Conservation (phyloP, 2,113 vertebrate genomes). For the Erpornis zantholeuca region DNA sequence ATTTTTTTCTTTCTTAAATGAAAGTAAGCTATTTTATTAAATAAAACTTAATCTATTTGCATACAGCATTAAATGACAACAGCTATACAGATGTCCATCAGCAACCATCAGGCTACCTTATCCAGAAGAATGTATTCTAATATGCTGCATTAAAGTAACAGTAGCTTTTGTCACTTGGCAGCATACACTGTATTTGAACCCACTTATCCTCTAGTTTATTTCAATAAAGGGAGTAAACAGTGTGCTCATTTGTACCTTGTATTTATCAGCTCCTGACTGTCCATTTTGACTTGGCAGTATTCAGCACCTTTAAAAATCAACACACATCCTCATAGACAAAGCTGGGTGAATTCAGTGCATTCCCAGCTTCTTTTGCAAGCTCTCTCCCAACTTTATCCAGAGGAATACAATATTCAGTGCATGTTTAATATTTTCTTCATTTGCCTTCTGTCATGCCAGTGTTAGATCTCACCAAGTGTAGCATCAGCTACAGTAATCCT, state of each 20-base stretch:
- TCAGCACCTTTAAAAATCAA: not conserved
- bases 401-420: not conserved
- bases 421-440: not conserved
- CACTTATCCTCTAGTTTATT: not conserved
- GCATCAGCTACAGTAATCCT: not conserved
- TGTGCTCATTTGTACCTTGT: not conserved
- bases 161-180: not conserved
- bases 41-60: not conserved
- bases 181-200: not conserved
- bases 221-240: not conserved
- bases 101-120: not conserved
- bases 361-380: not conserved
- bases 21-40: not conserved
- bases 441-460: not conserved
- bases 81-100: not conserved
- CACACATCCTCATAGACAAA: not conserved
- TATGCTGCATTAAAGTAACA: not conserved
- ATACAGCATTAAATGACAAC: not conserved
- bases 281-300: not conserved
- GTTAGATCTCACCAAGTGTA: not conserved
- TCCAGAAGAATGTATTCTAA: not conserved
- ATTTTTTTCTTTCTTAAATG: accelerated
- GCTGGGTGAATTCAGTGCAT: not conserved
- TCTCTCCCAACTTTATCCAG: not conserved
- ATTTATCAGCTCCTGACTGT: not conserved